Percentiles rank a stretch among this genome's conserved stretches.
phyloP scores from a whole-genome alignment of 2,797 vertebrate genomes.

The Sphaeramia orbicularis region DNA sequence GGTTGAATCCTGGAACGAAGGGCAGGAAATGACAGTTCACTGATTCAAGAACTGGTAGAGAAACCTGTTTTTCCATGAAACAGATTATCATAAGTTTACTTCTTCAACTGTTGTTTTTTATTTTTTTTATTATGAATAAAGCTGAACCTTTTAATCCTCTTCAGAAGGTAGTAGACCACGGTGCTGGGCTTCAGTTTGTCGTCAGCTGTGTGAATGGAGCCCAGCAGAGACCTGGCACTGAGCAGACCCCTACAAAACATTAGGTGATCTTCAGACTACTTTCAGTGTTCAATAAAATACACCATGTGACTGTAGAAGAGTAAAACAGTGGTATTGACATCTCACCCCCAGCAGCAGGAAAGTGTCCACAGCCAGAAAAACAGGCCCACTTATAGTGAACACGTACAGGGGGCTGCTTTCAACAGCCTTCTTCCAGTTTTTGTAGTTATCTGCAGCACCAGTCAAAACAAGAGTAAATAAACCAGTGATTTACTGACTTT shows the following conservation, averaged over 20 bases:
- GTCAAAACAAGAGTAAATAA: too few relatives aligned
- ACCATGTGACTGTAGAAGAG: not conserved
- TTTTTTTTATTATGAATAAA: not conserved
- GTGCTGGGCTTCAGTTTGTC: conserved; percentile 75
- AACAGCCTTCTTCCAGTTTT: conserved; percentile 83
- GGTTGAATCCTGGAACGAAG: conserved; percentile 86
- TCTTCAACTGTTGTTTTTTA: not conserved
- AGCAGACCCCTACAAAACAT: conserved; percentile 87
- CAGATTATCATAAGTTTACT: not conserved
- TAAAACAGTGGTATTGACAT: too few relatives aligned
- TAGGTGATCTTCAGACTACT: too few relatives aligned
- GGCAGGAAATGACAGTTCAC: not conserved
- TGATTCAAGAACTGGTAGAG: not conserved
- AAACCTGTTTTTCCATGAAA: not conserved
- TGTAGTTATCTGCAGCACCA: conserved; percentile 89
- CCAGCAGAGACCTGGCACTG: conserved; percentile 87
- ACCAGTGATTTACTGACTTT: too few relatives aligned
- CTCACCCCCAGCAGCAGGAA: conserved; percentile 91
- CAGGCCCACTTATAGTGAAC: conserved; percentile 85
- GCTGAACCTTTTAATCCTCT: conserved; percentile 84
- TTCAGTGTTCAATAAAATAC: too few relatives aligned
- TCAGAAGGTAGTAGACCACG: conserved; percentile 82
- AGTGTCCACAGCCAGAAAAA: conserved; percentile 89
- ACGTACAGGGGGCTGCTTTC: conserved; percentile 84
- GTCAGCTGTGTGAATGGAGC: conserved; percentile 77